Evolutionary conservation across 2,113 vertebrate genomes (phyloP).

Genomic region (Todiramphus saurophagus): DNA sequence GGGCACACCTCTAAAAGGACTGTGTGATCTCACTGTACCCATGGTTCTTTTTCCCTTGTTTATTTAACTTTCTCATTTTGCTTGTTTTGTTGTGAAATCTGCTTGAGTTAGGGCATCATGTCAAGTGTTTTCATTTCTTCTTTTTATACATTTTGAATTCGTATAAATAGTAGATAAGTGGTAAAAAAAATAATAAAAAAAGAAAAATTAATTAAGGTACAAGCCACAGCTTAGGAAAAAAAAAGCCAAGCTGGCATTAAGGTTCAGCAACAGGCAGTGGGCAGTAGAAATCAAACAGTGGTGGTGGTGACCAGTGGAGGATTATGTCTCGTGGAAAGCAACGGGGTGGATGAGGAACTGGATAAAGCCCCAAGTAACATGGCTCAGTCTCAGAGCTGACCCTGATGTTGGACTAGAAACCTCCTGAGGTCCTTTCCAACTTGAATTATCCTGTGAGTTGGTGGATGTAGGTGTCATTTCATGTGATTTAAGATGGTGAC

Average conservation of each 20-base stretch:
- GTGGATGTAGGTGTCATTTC: not conserved
- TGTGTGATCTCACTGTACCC: not conserved
- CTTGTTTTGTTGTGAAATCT: not conserved
- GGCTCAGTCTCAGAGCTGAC: not conserved
- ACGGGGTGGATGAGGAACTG: not conserved
- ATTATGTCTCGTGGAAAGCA: not conserved
- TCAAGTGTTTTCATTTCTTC: not conserved
- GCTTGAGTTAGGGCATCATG: not conserved
- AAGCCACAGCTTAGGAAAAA: not conserved
- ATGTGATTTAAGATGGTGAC: not conserved
- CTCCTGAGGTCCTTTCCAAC: not conserved
- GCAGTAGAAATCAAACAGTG: not conserved
- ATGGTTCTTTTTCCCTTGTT: not conserved
- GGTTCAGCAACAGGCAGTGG: not conserved
- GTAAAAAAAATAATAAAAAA: not conserved
- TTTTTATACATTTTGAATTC: not conserved
- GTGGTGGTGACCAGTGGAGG: not conserved
- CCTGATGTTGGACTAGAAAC: not conserved
- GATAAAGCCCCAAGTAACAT: not conserved
- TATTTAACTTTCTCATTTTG: not conserved
- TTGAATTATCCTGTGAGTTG: no score
- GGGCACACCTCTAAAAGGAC: not conserved
- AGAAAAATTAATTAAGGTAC: not conserved
- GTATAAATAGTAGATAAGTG: not conserved
- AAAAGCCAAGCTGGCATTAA: not conserved